These are phyloP conservation scores for Ectemnius continuus DNA, from an alignment of 2,888 invertebrate genomes.

Conservation along the genomic window DNA sequence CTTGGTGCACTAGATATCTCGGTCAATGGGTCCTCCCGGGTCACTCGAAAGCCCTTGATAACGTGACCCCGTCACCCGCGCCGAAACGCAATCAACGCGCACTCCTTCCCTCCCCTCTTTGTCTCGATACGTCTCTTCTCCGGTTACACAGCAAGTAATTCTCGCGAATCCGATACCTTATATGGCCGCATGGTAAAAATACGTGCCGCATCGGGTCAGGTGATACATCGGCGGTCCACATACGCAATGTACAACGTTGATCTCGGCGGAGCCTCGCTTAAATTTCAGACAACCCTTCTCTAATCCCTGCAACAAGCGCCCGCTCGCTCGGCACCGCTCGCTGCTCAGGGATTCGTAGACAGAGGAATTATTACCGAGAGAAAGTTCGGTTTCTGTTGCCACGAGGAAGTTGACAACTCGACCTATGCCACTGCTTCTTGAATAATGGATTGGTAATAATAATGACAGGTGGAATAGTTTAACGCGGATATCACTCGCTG, in stretches of 20 bases:
- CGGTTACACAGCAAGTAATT: slow-evolving; percentile 19
- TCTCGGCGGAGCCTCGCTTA: too few relatives aligned
- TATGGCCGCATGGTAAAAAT: slow-evolving; percentile 31
- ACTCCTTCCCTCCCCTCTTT: neutral
- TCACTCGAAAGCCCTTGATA: slow-evolving; percentile 35
- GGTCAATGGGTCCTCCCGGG: slow-evolving; percentile 41
- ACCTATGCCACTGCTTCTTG: neutral
- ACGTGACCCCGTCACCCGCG: slow-evolving; percentile 24
- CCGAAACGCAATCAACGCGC: slow-evolving; percentile 15
- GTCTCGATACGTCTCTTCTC: neutral
- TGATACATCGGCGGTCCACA: slow-evolving; percentile 42
- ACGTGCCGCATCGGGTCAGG: slow-evolving; percentile 33
- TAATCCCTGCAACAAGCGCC: too few relatives aligned
- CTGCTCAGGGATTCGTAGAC: too few relatives aligned
- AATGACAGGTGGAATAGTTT: neutral
- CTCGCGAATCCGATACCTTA: slow-evolving; percentile 40
- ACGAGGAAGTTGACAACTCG: too few relatives aligned
- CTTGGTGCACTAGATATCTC: slow-evolving; percentile 44
- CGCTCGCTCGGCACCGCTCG: too few relatives aligned
- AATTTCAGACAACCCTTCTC: too few relatives aligned
- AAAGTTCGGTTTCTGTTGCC: too few relatives aligned
- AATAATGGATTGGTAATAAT: neutral
- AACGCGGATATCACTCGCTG: slow-evolving; percentile 9
- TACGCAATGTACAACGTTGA: slow-evolving; percentile 7
- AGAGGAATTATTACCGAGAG: too few relatives aligned